Percentiles rank a stretch among this genome's conserved stretches.
phyloP scores from a whole-genome alignment of 2,797 vertebrate genomes.

The Ptychobarbus kaznakovi region DNA sequence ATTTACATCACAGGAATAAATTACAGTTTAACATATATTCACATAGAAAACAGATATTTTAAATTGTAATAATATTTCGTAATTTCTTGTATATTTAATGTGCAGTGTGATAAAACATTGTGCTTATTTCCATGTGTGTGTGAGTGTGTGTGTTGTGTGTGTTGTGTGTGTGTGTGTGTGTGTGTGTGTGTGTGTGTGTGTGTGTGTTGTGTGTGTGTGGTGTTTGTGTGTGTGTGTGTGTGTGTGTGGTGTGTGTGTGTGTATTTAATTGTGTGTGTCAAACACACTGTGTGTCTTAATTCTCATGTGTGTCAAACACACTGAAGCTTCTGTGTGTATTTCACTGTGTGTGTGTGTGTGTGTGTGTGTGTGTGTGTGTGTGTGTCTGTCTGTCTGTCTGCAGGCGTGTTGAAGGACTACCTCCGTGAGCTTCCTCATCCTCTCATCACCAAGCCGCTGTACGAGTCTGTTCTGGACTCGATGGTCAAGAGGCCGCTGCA shows the following conservation, averaged over 20 bases:
- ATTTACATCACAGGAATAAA: background rate
- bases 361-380: too few species aligned
- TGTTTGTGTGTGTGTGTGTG: too few species aligned
- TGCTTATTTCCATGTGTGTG: too few species aligned
- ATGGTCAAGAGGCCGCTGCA: slow-evolving; percentile 89
- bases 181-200: too few species aligned
- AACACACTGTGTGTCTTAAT: too few species aligned
- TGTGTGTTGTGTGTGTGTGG: too few species aligned
- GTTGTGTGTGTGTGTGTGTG: too few species aligned
- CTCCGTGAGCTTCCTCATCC: slow-evolving; percentile 94
- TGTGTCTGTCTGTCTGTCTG: background rate
- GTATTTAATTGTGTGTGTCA: too few species aligned
- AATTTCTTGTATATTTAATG: too few species aligned
- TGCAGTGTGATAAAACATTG: too few species aligned
- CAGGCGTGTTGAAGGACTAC: slow-evolving; percentile 97
- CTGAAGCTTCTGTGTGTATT: background rate
- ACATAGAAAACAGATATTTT: rapidly evolving
- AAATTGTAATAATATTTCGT: background rate
- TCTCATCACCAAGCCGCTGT: slow-evolving; percentile 92
- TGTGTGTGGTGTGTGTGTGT: too few species aligned
- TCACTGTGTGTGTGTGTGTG: background rate
- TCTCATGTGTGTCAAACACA: background rate
- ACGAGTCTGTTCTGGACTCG: slow-evolving; percentile 89
- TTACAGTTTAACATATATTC: background rate
- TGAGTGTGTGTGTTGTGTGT: too few species aligned